Evolutionary conservation across 1,140 invertebrate species (phyloP).

Genomic region (Zaprionus camerounensis): DNA sequence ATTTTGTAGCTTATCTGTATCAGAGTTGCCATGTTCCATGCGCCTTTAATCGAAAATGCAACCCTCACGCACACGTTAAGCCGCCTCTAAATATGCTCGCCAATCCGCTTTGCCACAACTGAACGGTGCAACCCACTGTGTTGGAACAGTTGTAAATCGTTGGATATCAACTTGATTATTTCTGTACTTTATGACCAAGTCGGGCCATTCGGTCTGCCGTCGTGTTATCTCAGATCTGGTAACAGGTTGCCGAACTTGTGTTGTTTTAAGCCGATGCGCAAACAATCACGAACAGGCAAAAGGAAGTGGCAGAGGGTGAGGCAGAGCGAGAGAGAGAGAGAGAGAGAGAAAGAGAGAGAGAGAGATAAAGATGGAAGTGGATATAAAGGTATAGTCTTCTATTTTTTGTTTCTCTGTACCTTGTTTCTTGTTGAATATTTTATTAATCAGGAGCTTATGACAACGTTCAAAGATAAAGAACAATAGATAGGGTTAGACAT

Average conservation of each 20-base stretch:
- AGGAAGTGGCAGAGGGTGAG: not conserved
- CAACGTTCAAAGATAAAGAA: not conserved
- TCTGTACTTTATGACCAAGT: constrained; percentile 46
- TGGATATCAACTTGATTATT: constrained; percentile 63
- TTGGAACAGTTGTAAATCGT: constrained; percentile 50
- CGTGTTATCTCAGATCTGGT: constrained; percentile 42
- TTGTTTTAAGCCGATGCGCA: constrained; percentile 34
- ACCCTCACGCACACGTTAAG: constrained; percentile 58
- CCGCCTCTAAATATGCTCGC: constrained; percentile 53
- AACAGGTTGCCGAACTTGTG: constrained; percentile 48
- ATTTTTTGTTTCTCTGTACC: not conserved
- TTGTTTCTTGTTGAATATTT: not conserved
- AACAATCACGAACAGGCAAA: constrained; percentile 28
- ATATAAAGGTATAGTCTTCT: not conserved
- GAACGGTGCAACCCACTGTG: not conserved
- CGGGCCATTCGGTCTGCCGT: constrained; percentile 5
- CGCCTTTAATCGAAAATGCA: constrained; percentile 72
- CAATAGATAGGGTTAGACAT: not conserved
- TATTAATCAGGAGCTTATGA: not conserved
- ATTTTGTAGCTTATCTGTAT: constrained; percentile 65
- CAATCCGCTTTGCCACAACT: constrained; percentile 52
- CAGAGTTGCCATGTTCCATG: constrained; percentile 42
- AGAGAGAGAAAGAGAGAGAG: not conserved
- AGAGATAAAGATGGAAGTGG: not conserved
- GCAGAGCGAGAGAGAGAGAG: not conserved